Evolutionary conservation across 2,113 vertebrate genomes (phyloP).

Genomic region (Anas platyrhynchos): DNA sequence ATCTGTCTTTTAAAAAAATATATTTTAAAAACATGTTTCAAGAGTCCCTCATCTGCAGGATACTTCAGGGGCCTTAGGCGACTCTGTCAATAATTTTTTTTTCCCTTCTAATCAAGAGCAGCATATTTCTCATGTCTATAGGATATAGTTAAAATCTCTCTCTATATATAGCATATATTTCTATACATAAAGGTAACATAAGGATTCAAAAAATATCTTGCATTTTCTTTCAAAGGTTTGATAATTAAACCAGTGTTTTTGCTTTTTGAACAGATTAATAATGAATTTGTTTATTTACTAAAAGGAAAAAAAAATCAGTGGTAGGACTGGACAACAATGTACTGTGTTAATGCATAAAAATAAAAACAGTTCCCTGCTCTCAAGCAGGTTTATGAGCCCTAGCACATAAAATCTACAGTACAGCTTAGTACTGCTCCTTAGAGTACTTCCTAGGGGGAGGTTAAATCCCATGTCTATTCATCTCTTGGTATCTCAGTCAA

Average conservation of each 20-base stretch:
- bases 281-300: background rate
- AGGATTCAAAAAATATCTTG: background rate
- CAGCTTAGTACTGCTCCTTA: background rate
- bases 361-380: background rate
- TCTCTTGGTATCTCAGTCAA: background rate
- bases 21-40: constrained; percentile 26
- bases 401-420: background rate
- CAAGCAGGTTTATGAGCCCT: background rate
- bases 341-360: background rate
- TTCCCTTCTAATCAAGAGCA: constrained; percentile 13
- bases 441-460: background rate
- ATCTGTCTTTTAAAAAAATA: background rate
- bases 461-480: background rate
- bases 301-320: background rate
- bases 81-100: background rate
- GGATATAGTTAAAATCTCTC: background rate
- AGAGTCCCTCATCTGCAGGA: constrained; percentile 23
- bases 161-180: background rate
- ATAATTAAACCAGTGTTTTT: background rate
- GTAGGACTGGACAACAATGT: background rate
- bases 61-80: constrained; percentile 6
- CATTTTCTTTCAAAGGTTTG: background rate
- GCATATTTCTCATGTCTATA: background rate
- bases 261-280: background rate
- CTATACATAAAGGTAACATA: background rate